phyloP scores from a whole-genome alignment of 1,140 invertebrate species.

The Chelonus insularis region DNA sequence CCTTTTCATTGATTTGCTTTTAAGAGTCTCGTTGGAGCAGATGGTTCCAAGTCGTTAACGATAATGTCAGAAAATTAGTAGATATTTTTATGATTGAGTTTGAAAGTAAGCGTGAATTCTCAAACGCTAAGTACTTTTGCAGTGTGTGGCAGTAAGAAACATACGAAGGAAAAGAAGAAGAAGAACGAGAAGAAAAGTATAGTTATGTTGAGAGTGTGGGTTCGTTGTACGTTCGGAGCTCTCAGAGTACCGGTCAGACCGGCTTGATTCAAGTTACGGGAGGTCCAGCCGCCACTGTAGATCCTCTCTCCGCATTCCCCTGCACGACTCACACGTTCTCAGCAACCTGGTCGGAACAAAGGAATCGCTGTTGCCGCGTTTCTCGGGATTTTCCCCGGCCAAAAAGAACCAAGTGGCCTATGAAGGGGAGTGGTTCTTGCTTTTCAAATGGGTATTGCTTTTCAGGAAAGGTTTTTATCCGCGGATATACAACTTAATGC shows the following conservation, averaged over 20 bases:
- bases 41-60: too few relatives aligned
- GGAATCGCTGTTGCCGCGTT: slow-evolving; percentile 26
- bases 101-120: too few relatives aligned
- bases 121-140: not conserved
- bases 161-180: not conserved
- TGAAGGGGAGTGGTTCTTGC: not conserved
- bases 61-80: too few relatives aligned
- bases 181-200: slow-evolving; percentile 4
- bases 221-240: slow-evolving; percentile 30
- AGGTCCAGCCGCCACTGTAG: slow-evolving; percentile 20
- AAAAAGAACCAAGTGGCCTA: not conserved
- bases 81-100: too few relatives aligned
- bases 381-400: not conserved
- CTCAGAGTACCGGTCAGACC: slow-evolving; percentile 48
- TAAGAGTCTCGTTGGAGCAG: too few relatives aligned
- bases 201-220: slow-evolving; percentile 28
- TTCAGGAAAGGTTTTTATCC: not conserved
- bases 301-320: not conserved
- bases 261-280: slow-evolving; percentile 32
- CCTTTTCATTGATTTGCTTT: too few relatives aligned
- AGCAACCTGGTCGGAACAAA: slow-evolving; percentile 32
- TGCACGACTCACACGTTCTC: slow-evolving; percentile 5
- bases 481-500: not conserved
- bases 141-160: not conserved
- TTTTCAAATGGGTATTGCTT: slow-evolving; percentile 16